phyloP scores from a whole-genome alignment of 2,888 invertebrate species.

The Laspeyria flexula region DNA sequence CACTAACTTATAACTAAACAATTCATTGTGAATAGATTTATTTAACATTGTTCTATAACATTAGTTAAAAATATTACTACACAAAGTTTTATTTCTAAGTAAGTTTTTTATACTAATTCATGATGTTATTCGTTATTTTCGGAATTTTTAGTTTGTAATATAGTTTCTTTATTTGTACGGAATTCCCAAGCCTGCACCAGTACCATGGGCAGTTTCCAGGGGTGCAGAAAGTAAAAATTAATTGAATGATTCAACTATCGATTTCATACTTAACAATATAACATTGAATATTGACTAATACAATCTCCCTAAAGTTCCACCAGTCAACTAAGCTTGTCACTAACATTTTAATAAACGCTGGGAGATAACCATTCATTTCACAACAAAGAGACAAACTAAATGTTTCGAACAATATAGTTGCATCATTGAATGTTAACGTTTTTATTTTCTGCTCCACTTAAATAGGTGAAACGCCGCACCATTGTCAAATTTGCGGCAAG shows the following conservation, averaged over 20 bases:
- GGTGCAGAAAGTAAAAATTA: slow-evolving; percentile 79
- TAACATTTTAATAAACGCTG: slow-evolving; percentile 37
- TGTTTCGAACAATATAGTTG: slow-evolving; percentile 75
- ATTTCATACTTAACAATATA: slow-evolving; percentile 37
- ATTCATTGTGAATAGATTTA: not conserved
- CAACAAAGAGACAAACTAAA: slow-evolving; percentile 57
- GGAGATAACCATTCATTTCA: slow-evolving; percentile 36
- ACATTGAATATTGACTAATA: slow-evolving; percentile 44
- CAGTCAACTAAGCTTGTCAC: slow-evolving; percentile 34
- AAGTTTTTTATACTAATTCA: too few species aligned
- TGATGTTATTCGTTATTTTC: slow-evolving; percentile 46
- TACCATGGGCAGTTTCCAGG: slow-evolving; percentile 57
- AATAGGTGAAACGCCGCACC: slow-evolving; percentile 94
- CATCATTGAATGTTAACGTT: slow-evolving; percentile 84
- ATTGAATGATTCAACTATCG: slow-evolving; percentile 85
- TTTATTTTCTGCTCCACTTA: slow-evolving; percentile 79
- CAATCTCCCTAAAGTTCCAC: slow-evolving; percentile 42
- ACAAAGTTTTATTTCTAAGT: not conserved
- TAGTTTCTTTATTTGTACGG: slow-evolving; percentile 45
- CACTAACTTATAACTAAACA: not conserved
- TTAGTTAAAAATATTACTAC: not conserved
- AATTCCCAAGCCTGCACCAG: slow-evolving; percentile 78
- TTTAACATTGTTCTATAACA: not conserved
- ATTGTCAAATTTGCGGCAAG: slow-evolving; percentile 94
- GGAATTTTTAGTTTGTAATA: slow-evolving; percentile 64